Evolutionary conservation across 2,113 vertebrate genomes (phyloP).

Genomic region (Myrmecophaga tridactyla): DNA sequence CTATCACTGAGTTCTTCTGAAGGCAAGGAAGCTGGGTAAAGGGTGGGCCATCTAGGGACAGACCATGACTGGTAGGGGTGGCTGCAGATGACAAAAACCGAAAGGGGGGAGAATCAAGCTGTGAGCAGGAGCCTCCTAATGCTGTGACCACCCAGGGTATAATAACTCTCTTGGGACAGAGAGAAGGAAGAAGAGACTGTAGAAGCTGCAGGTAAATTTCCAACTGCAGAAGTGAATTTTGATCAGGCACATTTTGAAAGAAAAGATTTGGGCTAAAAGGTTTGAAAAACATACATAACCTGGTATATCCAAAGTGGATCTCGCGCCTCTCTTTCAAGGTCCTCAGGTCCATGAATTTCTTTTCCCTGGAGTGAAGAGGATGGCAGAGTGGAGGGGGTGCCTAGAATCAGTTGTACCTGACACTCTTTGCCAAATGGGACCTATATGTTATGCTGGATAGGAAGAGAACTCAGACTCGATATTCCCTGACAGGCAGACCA

Average conservation of each 20-base stretch:
- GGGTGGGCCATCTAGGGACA: not conserved
- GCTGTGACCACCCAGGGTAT: not conserved
- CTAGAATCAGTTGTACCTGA: not conserved
- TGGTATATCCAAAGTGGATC: not conserved
- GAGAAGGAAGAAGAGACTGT: not conserved
- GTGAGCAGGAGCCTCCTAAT: not conserved
- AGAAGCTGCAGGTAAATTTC: not conserved
- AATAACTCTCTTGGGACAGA: not conserved
- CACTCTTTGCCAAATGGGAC: not conserved
- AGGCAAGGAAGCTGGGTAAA: not conserved
- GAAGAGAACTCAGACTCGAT: not conserved
- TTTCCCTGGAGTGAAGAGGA: not conserved
- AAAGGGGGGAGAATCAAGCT: not conserved
- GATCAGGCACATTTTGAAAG: not conserved
- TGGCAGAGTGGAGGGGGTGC: not conserved
- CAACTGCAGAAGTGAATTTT: not conserved
- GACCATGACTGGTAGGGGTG: not conserved
- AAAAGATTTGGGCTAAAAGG: not conserved
- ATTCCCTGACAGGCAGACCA: not conserved
- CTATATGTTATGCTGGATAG: not conserved
- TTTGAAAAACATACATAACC: not conserved
- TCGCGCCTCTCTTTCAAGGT: conserved; percentile 49
- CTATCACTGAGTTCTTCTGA: not conserved
- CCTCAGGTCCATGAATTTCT: conserved; percentile 45
- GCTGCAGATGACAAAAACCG: not conserved